phyloP scores from a whole-genome alignment of 2,113 vertebrate species.

The Silurus asotus region DNA sequence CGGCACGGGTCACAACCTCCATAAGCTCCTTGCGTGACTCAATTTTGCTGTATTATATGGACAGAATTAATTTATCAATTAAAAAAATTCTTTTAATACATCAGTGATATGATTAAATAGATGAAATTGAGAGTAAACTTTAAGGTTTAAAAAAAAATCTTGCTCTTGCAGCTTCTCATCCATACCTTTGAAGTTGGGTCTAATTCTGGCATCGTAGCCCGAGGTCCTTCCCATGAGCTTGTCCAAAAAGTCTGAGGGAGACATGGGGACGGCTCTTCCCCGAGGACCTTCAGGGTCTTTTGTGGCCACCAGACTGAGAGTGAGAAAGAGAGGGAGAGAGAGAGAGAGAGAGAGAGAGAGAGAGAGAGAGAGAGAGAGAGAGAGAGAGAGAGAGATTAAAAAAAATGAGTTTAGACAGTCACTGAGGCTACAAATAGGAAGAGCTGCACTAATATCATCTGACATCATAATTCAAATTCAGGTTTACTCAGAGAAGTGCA shows the following conservation, averaged over 20 bases:
- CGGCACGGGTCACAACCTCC: too few species aligned
- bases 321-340: conserved; percentile 37
- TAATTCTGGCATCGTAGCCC: conserved; percentile 94
- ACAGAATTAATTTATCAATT: too few species aligned
- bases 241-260: conserved; percentile 95
- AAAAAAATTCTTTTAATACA: too few species aligned
- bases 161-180: not conserved
- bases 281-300: conserved; percentile 86
- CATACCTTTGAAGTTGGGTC: conserved; percentile 98
- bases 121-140: not conserved
- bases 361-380: conserved; percentile 35
- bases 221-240: conserved; percentile 97
- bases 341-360: conserved; percentile 36
- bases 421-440: conserved; percentile 19
- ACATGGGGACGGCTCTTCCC: conserved; percentile 83
- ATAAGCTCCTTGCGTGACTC: too few species aligned
- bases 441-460: conserved; percentile 29
- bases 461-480: conserved; percentile 40
- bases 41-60: too few species aligned
- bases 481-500: conserved; percentile 22
- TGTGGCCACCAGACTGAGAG: conserved; percentile 81
- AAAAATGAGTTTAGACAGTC: conserved; percentile 22
- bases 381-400: not conserved
- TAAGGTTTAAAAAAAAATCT: not conserved
- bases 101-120: too few species aligned